Conservation (phyloP, 2,113 vertebrate genomes). For the Cervus canadensis region DNA sequence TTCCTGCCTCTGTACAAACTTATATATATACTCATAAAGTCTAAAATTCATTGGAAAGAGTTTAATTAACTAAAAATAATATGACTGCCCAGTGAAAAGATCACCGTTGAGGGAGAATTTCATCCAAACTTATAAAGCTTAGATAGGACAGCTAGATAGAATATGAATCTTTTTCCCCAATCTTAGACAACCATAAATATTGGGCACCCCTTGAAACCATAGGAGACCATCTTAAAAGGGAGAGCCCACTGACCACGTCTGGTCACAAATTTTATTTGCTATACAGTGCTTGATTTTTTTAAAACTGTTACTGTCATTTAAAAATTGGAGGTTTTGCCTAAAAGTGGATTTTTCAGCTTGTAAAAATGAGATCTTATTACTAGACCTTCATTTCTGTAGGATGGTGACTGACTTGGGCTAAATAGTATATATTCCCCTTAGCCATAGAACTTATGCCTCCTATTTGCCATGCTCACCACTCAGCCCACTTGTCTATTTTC, state of each 20-base stretch:
- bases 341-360: not conserved
- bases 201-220: not conserved
- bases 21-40: not conserved
- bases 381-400: not conserved
- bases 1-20: not conserved
- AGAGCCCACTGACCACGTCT: not conserved
- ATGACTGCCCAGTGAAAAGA: not conserved
- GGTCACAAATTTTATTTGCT: not conserved
- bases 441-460: not conserved
- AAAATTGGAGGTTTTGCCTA: not conserved
- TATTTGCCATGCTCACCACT: not conserved
- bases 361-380: not conserved
- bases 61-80: slow-evolving; percentile 11
- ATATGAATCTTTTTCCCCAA: not conserved
- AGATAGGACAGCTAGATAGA: not conserved
- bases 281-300: not conserved
- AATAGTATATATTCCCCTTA: not conserved
- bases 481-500: not conserved
- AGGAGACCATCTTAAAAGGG: not conserved
- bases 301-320: not conserved
- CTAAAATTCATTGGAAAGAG: not conserved
- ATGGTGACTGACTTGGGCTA: not conserved
- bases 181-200: not conserved
- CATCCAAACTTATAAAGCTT: not conserved
- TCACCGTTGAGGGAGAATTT: not conserved